Evolutionary conservation across 23 tunicate genomes (phyloP).

Genomic region (Halocynthia roretzi): DNA sequence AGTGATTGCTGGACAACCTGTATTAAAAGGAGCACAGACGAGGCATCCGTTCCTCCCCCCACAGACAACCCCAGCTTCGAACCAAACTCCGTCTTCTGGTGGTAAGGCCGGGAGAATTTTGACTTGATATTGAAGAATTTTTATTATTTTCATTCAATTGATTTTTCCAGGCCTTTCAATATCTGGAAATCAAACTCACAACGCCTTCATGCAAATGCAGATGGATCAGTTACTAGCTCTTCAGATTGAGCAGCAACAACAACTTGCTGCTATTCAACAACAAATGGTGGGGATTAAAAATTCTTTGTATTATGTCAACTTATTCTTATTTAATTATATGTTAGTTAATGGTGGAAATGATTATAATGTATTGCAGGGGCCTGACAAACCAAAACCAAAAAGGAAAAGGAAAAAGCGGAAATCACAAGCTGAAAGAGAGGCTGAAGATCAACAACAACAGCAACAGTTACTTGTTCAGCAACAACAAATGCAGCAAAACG

Average conservation of each 20-base stretch:
- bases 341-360: not conserved
- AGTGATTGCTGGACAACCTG: not conserved
- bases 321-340: no score
- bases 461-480: slow-evolving; percentile 6
- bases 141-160: no score
- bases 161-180: no score
- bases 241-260: slow-evolving; percentile 18
- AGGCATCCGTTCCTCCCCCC: no score
- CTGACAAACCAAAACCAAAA: slow-evolving; percentile 74
- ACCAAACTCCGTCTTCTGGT: no score
- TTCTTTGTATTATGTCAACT: no score
- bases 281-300: no score
- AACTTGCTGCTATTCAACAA: slow-evolving; percentile 15
- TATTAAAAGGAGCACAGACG: no score
- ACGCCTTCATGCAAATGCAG: slow-evolving; percentile 31
- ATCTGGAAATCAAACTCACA: slow-evolving; percentile 5
- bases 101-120: no score
- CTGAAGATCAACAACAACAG: slow-evolving; percentile 29
- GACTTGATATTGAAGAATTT: no score
- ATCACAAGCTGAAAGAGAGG: slow-evolving; percentile 21
- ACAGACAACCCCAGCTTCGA: no score
- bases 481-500: not conserved
- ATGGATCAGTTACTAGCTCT: slow-evolving; percentile 22
- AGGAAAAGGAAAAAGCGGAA: slow-evolving; percentile 42
- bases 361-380: not conserved